A percentile compares a stretch with the other conserved stretches of the same genome.
These are phyloP conservation scores for Morpho achilles DNA, from an alignment of 2,888 invertebrate genomes.

Conservation along the genomic window DNA sequence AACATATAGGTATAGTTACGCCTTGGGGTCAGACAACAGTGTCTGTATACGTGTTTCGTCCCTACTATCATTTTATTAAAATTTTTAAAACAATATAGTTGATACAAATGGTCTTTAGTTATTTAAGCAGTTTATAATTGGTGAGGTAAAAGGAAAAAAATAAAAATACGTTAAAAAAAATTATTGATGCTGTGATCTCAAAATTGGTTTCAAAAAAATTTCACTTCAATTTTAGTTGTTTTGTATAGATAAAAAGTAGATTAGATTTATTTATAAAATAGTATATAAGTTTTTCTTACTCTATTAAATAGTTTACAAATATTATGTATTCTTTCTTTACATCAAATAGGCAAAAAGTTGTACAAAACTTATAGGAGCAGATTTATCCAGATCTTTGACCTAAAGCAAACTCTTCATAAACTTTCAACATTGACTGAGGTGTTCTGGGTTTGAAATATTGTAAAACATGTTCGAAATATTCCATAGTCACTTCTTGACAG, in stretches of 20 bases:
- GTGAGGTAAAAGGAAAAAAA: background rate
- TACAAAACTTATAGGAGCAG: no score
- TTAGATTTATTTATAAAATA: conserved; percentile 42
- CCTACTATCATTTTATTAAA: no score
- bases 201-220: conserved; percentile 12
- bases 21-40: no score
- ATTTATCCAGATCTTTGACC: conserved; percentile 53
- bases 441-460: conserved; percentile 87
- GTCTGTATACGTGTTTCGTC: no score
- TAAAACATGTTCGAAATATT: conserved; percentile 87
- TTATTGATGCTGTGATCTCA: conserved; percentile 14
- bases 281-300: conserved; percentile 45
- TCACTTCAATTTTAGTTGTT: conserved; percentile 4
- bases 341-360: background rate
- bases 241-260: conserved; percentile 34
- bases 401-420: conserved; percentile 84
- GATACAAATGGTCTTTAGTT: no score
- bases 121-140: no score
- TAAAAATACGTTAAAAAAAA: background rate
- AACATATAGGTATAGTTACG: no score
- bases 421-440: conserved; percentile 81
- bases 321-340: conserved; percentile 11
- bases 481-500: conserved; percentile 78
- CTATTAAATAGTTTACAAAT: conserved; percentile 43
- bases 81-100: no score